Evolutionary conservation across 2,113 vertebrate genomes (phyloP), one percentile per base, ranked within the genome.

Genomic region (Oreochromis spilurus): DNA sequence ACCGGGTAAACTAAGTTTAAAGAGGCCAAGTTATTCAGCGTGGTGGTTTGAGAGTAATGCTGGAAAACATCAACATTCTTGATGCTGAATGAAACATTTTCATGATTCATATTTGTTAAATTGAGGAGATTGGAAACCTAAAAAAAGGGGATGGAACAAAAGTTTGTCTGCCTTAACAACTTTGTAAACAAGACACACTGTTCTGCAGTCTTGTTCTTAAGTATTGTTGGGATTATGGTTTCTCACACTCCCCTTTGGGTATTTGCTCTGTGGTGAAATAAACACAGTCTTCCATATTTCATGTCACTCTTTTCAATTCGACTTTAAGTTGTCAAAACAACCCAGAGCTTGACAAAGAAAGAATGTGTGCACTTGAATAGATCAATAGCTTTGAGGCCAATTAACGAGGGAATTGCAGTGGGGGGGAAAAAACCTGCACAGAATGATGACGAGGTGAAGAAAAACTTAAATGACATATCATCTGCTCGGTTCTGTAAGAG

Each of bases 251-350:
- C 50, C 84, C 70, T 36, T 38, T 50, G 82, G 87, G 81, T 84
- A 24, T 91, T 87, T 82, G 31, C 52, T 82, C 62, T 43, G 72
- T 52, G 58, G 84, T 67, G 53, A 84, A 89, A 90, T 78, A 86
- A 92, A 91, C 78, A 79, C 70, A 54, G 38, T 13, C 48, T 83
- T 82, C 62, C 78, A 86, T 86, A 84, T 90, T 87, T 84, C 19
- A 89, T 65, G 81, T 34, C 54, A 9, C 53, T 81, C 19, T 48
- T 40, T 67, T 26, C 83, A 57, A 77, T 84, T 81, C 70, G 58
- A 86, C 83, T 80, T 89, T 57, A 19, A 58, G 57, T 54, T 87
- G 85, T 91, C 87, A 93, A 92, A 93, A 90, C 84, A 87, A 84
- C 83, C 70, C 34, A 58, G 54, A 83, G 48, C 43, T 62, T 60